A percentile compares a stretch with the other conserved stretches of the same genome.
Conservation (phyloP, 2,888 invertebrate species). For the Mythimna loreyi region DNA sequence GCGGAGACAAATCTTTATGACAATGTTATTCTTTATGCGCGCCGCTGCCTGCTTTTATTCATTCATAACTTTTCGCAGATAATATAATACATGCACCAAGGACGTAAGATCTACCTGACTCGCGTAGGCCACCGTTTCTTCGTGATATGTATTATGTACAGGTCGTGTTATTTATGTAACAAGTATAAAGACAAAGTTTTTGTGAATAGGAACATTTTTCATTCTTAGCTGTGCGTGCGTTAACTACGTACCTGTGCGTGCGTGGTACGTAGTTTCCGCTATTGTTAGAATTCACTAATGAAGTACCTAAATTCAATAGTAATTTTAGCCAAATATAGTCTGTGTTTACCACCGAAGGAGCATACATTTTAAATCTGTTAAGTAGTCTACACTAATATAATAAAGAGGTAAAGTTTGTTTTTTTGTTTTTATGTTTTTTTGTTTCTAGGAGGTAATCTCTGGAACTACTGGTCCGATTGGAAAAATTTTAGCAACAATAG, state of each 20-base stretch:
- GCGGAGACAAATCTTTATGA: slow-evolving; percentile 76
- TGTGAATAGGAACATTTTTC: slow-evolving; percentile 72
- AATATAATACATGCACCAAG: slow-evolving; percentile 59
- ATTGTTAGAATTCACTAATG: slow-evolving; percentile 66
- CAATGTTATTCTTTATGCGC: slow-evolving; percentile 73
- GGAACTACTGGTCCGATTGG: no score
- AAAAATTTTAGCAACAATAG: no score
- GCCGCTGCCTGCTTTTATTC: slow-evolving; percentile 67
- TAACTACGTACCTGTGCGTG: slow-evolving; percentile 72
- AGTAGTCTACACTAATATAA: no score
- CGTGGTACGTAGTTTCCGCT: slow-evolving; percentile 70
- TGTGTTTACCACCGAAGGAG: slow-evolving; percentile 9
- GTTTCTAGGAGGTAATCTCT: no score
- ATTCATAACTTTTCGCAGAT: slow-evolving; percentile 70
- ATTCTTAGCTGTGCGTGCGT: slow-evolving; percentile 70
- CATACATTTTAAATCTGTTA: not conserved
- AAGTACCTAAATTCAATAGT: slow-evolving; percentile 51
- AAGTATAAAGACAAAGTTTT: slow-evolving; percentile 70
- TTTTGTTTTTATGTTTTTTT: no score
- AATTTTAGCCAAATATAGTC: slow-evolving; percentile 12
- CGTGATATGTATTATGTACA: slow-evolving; percentile 57
- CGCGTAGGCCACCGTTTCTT: slow-evolving; percentile 34
- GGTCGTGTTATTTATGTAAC: slow-evolving; percentile 63
- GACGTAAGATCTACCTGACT: slow-evolving; percentile 30
- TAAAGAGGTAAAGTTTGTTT: no score